Evolutionary conservation across 2,113 vertebrate species (phyloP).

Genomic region (Gopherus flavomarginatus): DNA sequence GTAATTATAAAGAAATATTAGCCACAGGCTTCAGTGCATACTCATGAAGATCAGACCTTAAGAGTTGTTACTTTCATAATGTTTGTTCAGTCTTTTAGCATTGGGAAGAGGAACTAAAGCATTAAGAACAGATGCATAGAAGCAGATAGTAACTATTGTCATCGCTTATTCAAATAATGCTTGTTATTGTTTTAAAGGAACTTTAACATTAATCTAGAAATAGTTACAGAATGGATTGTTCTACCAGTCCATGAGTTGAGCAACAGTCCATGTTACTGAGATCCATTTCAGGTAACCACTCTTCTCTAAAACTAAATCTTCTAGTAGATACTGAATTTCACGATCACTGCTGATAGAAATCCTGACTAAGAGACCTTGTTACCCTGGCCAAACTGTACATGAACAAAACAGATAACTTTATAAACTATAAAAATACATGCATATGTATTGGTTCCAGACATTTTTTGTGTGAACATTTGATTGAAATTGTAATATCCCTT

Average conservation of each 20-base stretch:
- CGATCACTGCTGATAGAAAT: slow-evolving; percentile 12
- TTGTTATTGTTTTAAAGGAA: slow-evolving; percentile 28
- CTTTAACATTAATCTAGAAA: slow-evolving; percentile 33
- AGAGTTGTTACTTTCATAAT: neutral
- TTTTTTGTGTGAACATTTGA: slow-evolving; percentile 43
- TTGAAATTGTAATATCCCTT: slow-evolving; percentile 46
- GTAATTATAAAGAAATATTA: fast-evolving
- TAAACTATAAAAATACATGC: slow-evolving; percentile 36
- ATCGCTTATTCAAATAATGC: slow-evolving; percentile 18
- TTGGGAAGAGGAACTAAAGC: neutral
- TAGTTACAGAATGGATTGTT: slow-evolving; percentile 21
- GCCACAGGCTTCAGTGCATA: neutral
- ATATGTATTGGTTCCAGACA: slow-evolving; percentile 35
- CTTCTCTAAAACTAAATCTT: neutral
- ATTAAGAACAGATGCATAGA: neutral
- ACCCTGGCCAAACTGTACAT: slow-evolving; percentile 30
- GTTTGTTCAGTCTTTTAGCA: neutral
- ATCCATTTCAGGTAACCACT: neutral
- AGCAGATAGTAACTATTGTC: neutral
- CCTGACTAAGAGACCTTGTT: neutral
- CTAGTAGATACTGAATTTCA: neutral
- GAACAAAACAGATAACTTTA: slow-evolving; percentile 23
- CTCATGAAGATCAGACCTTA: neutral
- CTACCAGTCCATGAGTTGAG: slow-evolving; percentile 4
- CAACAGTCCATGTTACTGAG: neutral